These are phyloP conservation scores for Tenualosa thibaudeaui DNA, from an alignment of 2,797 vertebrate species.

Conservation along the genomic window DNA sequence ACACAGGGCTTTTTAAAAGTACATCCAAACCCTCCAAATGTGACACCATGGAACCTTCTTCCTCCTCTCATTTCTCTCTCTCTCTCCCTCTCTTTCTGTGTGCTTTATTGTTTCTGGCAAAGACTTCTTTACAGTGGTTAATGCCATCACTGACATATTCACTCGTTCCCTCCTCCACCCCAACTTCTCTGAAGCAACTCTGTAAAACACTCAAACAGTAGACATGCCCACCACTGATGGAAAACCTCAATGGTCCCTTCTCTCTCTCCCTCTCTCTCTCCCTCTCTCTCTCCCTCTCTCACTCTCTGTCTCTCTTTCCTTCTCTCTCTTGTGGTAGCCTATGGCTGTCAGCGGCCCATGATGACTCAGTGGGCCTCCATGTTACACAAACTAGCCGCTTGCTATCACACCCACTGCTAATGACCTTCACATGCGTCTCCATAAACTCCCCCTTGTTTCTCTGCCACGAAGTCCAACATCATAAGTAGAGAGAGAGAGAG, in stretches of 20 bases:
- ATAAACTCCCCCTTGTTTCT: background rate
- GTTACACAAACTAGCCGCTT: background rate
- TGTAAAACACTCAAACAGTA: background rate
- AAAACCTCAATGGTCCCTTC: background rate
- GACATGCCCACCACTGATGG: background rate
- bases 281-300: too few relatives aligned
- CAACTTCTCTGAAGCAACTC: background rate
- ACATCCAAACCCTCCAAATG: background rate
- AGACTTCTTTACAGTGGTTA: background rate
- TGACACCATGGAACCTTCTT: conserved; percentile 9
- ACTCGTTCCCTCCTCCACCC: background rate
- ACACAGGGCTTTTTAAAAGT: background rate
- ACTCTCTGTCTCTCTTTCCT: too few relatives aligned
- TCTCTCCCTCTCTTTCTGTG: conserved; percentile 1
- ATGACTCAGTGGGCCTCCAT: background rate
- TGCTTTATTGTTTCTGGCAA: background rate
- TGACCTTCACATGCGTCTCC: conserved; percentile 5
- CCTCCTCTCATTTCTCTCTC: background rate
- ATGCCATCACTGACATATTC: conserved; percentile 16
- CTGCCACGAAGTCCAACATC: background rate
- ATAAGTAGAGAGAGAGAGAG: too few relatives aligned
- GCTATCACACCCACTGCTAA: background rate
- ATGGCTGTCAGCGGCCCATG: background rate
- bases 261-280: too few relatives aligned
- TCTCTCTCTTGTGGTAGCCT: too few relatives aligned